These are phyloP conservation scores for Amphilophus citrinellus DNA, from an alignment of 2,113 vertebrate species.

Conservation along the genomic window DNA sequence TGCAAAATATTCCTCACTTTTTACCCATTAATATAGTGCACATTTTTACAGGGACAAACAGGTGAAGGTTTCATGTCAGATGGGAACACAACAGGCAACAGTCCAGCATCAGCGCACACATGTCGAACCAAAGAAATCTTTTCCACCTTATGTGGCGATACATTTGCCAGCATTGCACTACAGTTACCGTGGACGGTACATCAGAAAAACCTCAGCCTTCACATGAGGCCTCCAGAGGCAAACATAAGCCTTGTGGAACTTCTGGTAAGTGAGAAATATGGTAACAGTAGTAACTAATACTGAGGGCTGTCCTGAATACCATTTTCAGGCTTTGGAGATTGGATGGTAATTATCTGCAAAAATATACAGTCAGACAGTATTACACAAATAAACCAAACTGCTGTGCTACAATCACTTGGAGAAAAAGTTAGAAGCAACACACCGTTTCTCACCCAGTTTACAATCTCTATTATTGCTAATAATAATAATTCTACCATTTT, in stretches of 20 bases:
- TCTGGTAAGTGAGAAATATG: constrained; percentile 85
- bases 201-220: constrained; percentile 80
- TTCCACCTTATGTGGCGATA: constrained; percentile 82
- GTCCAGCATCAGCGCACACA: constrained; percentile 76
- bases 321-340: background rate
- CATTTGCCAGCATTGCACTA: constrained; percentile 82
- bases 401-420: background rate
- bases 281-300: background rate
- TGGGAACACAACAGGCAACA: constrained; percentile 80
- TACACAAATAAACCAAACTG: background rate
- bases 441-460: background rate
- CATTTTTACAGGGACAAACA: constrained; percentile 81
- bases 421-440: too few relatives aligned
- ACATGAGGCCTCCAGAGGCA: constrained; percentile 77
- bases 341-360: background rate
- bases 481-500: too few relatives aligned
- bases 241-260: constrained; percentile 89
- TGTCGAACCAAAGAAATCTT: constrained; percentile 89
- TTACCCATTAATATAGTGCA: background rate
- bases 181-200: constrained; percentile 87
- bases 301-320: background rate
- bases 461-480: background rate
- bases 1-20: background rate
- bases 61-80: constrained; percentile 82
- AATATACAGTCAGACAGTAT: background rate